phyloP scores from a whole-genome alignment of 92 coral and sea anemone genomes.

The Porites cylindrica region DNA sequence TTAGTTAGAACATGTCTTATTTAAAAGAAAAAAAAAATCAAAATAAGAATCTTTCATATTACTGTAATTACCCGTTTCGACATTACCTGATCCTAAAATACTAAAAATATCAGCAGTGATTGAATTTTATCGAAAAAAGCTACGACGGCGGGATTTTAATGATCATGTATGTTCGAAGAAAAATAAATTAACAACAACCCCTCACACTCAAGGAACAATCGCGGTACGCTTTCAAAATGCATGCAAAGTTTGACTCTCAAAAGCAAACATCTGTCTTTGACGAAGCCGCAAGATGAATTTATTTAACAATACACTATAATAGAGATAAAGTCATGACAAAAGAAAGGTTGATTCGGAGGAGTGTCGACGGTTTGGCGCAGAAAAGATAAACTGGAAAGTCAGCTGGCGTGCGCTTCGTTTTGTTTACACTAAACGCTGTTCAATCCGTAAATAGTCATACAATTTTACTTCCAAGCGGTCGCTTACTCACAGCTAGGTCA shows the following conservation, averaged over 20 bases:
- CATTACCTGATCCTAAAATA: background rate
- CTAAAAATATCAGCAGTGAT: background rate
- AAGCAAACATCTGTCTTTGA: constrained; percentile 18
- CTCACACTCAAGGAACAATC: background rate
- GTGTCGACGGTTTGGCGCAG: constrained; percentile 15
- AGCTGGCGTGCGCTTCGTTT: constrained; percentile 16
- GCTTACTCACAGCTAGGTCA: constrained; percentile 33
- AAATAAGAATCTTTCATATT: background rate
- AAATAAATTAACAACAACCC: background rate
- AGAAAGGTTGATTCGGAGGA: background rate
- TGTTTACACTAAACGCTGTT: constrained; percentile 25
- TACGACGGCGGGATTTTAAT: background rate
- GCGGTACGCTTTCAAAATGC: background rate
- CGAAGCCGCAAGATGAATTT: constrained; percentile 42
- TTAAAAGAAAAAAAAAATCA: background rate
- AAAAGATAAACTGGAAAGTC: background rate
- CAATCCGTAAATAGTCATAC: constrained; percentile 42
- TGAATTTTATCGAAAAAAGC: no score
- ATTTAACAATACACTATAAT: constrained; percentile 35
- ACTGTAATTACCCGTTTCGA: background rate
- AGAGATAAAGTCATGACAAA: constrained; percentile 8
- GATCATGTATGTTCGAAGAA: background rate
- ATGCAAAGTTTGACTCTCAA: constrained; percentile 34
- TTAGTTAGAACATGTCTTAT: background rate
- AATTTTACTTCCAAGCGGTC: constrained; percentile 38